phyloP scores from a whole-genome alignment of 2,888 invertebrate genomes.

The Idaea dimidiata region DNA sequence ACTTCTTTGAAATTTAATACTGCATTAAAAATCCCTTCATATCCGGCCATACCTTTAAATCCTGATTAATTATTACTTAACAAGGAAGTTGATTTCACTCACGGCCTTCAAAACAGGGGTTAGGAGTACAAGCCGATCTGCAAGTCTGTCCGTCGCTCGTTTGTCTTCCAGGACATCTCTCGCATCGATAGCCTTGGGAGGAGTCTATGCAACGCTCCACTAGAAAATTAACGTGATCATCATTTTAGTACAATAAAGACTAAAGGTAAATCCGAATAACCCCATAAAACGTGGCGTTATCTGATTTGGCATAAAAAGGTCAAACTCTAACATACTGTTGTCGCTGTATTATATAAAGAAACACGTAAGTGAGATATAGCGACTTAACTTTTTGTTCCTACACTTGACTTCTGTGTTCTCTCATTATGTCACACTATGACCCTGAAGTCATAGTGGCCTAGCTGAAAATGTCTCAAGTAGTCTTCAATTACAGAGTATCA shows the following conservation, averaged over 20 bases:
- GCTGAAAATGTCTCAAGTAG: no score
- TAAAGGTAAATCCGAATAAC: not conserved
- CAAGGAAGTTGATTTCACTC: constrained; percentile 34
- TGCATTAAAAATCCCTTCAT: no score
- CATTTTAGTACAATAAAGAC: not conserved
- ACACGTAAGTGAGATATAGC: no score
- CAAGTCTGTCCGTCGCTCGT: constrained; percentile 90
- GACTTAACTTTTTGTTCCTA: no score
- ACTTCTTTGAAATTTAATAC: no score
- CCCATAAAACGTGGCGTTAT: no score
- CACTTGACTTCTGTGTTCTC: no score
- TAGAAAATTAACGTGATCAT: constrained; percentile 33
- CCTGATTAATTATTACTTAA: not conserved
- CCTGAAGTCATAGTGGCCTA: no score
- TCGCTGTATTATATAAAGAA: no score
- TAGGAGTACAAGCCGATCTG: constrained; percentile 85
- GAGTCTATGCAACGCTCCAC: constrained; percentile 86
- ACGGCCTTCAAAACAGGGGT: constrained; percentile 74
- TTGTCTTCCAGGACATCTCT: constrained; percentile 86
- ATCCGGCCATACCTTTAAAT: not conserved
- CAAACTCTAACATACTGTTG: no score
- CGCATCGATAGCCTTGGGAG: constrained; percentile 86
- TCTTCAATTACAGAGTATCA: constrained; percentile 81
- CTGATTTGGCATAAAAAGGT: no score
- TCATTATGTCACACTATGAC: no score